phyloP scores from a whole-genome alignment of 2,888 invertebrate genomes.

The Dorcus hopei region DNA sequence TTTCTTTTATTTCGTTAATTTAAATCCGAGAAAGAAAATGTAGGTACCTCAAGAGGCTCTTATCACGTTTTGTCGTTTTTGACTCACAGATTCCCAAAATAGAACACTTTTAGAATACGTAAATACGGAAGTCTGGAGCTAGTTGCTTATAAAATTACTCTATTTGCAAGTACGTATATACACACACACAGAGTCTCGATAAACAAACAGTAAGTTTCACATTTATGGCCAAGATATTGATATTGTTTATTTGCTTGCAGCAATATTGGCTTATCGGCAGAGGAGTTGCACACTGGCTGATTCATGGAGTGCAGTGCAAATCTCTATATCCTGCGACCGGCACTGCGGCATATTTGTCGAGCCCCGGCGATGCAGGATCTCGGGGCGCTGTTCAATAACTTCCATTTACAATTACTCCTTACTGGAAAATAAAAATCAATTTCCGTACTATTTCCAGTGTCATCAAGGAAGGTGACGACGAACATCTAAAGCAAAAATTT shows the following conservation, averaged over 20 bases:
- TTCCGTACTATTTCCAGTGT: constrained; percentile 16
- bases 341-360: constrained; percentile 39
- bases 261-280: constrained; percentile 32
- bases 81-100: no score
- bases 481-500: no score
- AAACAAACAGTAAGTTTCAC: no score
- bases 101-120: no score
- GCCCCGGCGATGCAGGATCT: constrained; percentile 33
- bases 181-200: no score
- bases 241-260: constrained; percentile 2
- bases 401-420: constrained; percentile 42
- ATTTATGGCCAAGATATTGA: neutral
- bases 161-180: no score
- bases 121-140: no score
- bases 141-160: no score
- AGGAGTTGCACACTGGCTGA: constrained; percentile 33
- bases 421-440: constrained; percentile 22
- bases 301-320: constrained; percentile 38
- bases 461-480: neutral
- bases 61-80: no score
- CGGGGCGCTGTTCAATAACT: constrained; percentile 43
- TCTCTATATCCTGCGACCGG: constrained; percentile 35
- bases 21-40: no score
- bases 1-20: no score
- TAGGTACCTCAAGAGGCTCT: no score